Evolutionary conservation across 1,140 invertebrate genomes (phyloP), one percentile per base, ranked within the genome.

Genomic region (Brachionus koreanus): DNA sequence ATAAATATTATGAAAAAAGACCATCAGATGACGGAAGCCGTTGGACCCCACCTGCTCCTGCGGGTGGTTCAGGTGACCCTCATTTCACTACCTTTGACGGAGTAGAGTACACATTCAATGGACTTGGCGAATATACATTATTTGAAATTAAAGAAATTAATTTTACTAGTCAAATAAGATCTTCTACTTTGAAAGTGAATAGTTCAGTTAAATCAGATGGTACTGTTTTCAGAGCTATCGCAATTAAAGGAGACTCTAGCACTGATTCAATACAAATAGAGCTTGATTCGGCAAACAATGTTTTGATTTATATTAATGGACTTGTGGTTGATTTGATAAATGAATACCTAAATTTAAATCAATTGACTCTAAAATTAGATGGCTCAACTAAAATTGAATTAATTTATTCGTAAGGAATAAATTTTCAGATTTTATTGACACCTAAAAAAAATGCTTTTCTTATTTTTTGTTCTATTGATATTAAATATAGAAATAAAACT

Each of bases 61-160:
- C 39, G 5, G 69, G 69, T 19, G 69, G 69, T 2, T 39, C 67
- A 39, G 84, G 84, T 23, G 84, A 84, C 43, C 84, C 83, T 4
- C 84, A 85, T 79, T 77, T 84, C 6, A 79, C 67, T 12, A 84
- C 84, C 3, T 63, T 84, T 10, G 84, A 85, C 75, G 83, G 83
- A 25, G 63, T 83, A 4, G 25, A 29, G 1, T 85, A 84, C 61
- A 85, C 84, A 46, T 85, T 85, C n/a, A 85, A 85, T 81, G 84
- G 84, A 37, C 76, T 61, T 46, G 84, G 84, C 12, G 84, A 85
- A 61, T 85, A 82, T 37, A 83, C 65, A 3, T 65, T 84, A 19
- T 77, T 77, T 57, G 46, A 29, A n/a, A 39, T 83, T 16, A 46
- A 29, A 6, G 25, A 63, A 29, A 46, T 52, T n/a, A 82, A 42